These are phyloP conservation scores for Hyppa rectilinea DNA, from an alignment of 2,888 invertebrate genomes.

Conservation along the genomic window DNA sequence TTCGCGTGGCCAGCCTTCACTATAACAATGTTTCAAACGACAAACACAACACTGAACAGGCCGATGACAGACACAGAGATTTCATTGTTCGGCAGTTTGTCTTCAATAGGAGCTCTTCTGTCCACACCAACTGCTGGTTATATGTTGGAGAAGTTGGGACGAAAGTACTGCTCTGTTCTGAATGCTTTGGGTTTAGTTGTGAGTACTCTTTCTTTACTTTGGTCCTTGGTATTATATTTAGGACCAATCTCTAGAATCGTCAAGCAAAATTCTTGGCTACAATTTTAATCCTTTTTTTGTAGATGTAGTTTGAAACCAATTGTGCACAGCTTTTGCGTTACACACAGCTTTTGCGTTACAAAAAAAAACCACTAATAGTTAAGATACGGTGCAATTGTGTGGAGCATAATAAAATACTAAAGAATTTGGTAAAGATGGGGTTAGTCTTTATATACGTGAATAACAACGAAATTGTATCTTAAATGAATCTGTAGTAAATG, in stretches of 20 bases:
- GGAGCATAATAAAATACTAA: too few relatives aligned
- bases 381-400: background rate
- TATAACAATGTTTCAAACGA: slow-evolving; percentile 73
- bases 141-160: slow-evolving; percentile 74
- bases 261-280: background rate
- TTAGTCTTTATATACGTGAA: too few relatives aligned
- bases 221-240: background rate
- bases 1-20: slow-evolving; percentile 82
- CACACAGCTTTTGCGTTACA: too few relatives aligned
- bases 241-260: background rate
- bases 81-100: slow-evolving; percentile 77
- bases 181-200: slow-evolving; percentile 75
- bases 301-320: too few relatives aligned
- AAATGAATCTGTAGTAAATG: too few relatives aligned
- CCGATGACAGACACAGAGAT: slow-evolving; percentile 77
- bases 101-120: slow-evolving; percentile 76
- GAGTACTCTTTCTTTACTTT: slow-evolving; percentile 52
- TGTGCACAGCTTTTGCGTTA: too few relatives aligned
- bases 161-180: slow-evolving; percentile 72
- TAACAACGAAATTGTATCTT: too few relatives aligned
- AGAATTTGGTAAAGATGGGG: too few relatives aligned
- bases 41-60: slow-evolving; percentile 75
- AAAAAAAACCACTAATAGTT: too few relatives aligned
- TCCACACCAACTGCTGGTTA: slow-evolving; percentile 72
- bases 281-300: background rate